Base-by-base conservation (phyloP, 2,113 vertebrate genomes). In the Turnix velox region DNA sequence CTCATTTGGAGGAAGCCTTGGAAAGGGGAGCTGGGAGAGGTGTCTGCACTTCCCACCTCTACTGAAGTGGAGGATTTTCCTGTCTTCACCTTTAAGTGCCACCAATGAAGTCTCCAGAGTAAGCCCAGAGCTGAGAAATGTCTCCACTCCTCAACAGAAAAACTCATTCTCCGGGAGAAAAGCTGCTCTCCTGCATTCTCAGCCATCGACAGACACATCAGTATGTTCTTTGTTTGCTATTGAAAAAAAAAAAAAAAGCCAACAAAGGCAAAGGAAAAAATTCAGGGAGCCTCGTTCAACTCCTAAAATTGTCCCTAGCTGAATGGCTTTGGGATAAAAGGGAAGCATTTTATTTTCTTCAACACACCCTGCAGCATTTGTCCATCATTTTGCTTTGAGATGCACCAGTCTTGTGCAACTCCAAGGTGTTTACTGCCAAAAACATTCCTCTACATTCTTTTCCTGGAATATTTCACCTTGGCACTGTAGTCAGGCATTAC, bases 321-420 rank as follows among this genome's bases (percentile, higher is more conserved):
- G 61, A 84, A 84, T 40, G 40, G 31, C 46, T 67, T 59, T 76
- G 74, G 90, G 75, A 27, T 79, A 61, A 95, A 89, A 71, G 28
- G 46, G 48, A 89, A 82, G 30, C 11, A 24, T 75, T 85, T 92
- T 73, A 55, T 91, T 90, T 85, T 69, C 82, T 79, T 54, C 84
- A 66, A 58, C 69, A 87, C 51, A 58, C 88, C 94, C 86, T 93
- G 84, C 58, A 88, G 63, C 85, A 69, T 84, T 95, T 96, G 85
- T 87, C 87, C 57, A 66, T 97, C 83, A 84, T 90, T 94, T 69
- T 84, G n/a, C 81, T 95, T 90, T 92, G 69, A 91, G 54, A 23
- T 9, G 52, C 42, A 7, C 93, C 71, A 57, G 43, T 37, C 62
- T 94, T 12, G 2, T 88, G 79, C 85, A 91, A 30, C 84, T 95